A percentile compares a stretch with the other conserved stretches of the same genome.
Evolutionary conservation across 2,113 vertebrate genomes (phyloP).

Genomic region (Urocitellus parryii): DNA sequence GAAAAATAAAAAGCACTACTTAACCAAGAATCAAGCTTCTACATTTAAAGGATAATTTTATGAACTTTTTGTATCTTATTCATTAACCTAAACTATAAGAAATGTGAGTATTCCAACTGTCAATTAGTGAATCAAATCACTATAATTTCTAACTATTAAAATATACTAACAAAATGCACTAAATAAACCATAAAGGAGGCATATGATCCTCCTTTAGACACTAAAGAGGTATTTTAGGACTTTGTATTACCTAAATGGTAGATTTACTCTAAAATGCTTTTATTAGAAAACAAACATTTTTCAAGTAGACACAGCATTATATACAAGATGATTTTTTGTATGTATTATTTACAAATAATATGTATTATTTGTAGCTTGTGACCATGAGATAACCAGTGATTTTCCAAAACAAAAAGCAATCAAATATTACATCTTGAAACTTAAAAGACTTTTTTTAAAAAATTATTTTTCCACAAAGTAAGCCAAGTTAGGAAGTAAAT

Average conservation of each 20-base stretch:
- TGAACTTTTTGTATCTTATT: neutral
- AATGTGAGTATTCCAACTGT: neutral
- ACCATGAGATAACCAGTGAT: neutral
- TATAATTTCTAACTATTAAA: slow-evolving; percentile 35
- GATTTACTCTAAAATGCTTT: neutral
- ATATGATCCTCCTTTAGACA: neutral
- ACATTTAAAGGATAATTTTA: slow-evolving; percentile 40
- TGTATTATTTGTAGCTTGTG: neutral
- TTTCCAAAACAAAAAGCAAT: slow-evolving; percentile 2
- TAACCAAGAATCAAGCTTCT: slow-evolving; percentile 39
- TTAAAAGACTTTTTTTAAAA: slow-evolving; percentile 8
- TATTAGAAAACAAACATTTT: slow-evolving; percentile 37
- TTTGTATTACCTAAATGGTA: neutral
- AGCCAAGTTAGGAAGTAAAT: slow-evolving; percentile 33
- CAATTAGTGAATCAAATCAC: slow-evolving; percentile 7
- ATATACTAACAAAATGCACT: slow-evolving; percentile 19
- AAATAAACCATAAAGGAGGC: neutral
- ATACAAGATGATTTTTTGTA: neutral
- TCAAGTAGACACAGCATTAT: neutral
- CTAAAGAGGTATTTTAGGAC: neutral
- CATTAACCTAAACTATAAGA: neutral
- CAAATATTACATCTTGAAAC: neutral
- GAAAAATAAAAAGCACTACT: slow-evolving; percentile 26
- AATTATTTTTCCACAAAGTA: slow-evolving; percentile 42
- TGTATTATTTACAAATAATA: neutral